Percentiles rank a stretch among this genome's conserved stretches.
These are phyloP conservation scores for Dromius quadrimaculatus DNA, from an alignment of 2,888 invertebrate species.

Conservation along the genomic window DNA sequence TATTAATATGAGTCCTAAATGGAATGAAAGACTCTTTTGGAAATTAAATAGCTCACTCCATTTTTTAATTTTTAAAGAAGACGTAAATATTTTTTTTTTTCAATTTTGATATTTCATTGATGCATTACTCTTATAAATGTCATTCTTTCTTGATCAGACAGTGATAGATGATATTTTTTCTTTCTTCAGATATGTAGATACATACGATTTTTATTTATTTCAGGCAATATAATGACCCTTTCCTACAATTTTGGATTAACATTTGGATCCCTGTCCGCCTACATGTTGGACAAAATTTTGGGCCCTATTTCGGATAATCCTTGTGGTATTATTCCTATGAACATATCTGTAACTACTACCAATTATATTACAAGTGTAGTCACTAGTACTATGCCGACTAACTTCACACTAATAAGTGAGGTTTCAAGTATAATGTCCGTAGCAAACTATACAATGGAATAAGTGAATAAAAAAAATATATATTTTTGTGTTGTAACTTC, in stretches of 20 bases:
- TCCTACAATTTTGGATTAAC: slow-evolving; percentile 91
- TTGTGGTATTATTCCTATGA: slow-evolving; percentile 55
- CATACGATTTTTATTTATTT: slow-evolving; percentile 57
- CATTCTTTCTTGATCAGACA: no score
- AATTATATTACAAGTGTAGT: slow-evolving; percentile 53
- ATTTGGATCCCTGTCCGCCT: slow-evolving; percentile 86
- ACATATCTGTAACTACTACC: slow-evolving; percentile 50
- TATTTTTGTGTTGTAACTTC: slow-evolving; percentile 23
- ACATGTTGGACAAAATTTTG: slow-evolving; percentile 72
- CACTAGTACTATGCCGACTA: slow-evolving; percentile 51
- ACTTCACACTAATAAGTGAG: slow-evolving; percentile 43
- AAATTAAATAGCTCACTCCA: no score
- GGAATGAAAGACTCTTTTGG: no score
- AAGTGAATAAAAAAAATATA: slow-evolving; percentile 22
- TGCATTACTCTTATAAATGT: no score
- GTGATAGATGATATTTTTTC: no score
- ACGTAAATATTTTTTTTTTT: no score
- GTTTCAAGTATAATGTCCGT: slow-evolving; percentile 49
- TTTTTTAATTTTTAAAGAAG: no score
- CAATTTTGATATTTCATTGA: no score
- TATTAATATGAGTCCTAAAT: no score
- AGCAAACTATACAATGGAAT: slow-evolving; percentile 36
- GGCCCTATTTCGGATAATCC: slow-evolving; percentile 62
- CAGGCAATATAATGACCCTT: slow-evolving; percentile 93
- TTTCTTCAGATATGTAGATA: no score